phyloP scores from a whole-genome alignment of 1,140 invertebrate species.

The Aphaenogaster floridana region DNA sequence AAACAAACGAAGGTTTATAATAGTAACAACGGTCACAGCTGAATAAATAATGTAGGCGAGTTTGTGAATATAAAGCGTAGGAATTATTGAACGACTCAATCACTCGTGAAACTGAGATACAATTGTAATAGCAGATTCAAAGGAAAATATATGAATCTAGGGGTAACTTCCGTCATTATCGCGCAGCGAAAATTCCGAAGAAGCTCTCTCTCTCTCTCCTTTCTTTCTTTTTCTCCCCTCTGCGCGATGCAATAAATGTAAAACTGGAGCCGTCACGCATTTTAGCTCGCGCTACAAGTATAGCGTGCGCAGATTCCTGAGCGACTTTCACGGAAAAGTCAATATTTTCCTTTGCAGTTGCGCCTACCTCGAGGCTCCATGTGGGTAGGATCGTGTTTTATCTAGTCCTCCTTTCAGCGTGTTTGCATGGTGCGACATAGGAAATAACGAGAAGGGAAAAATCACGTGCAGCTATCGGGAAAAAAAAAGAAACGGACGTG shows the following conservation, averaged over 20 bases:
- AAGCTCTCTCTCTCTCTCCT: neutral
- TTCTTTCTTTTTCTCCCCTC: neutral
- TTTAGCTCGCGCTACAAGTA: conserved; percentile 64
- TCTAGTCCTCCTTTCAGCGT: conserved; percentile 63
- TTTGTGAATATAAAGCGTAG: conserved; percentile 51
- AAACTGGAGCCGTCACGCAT: conserved; percentile 35
- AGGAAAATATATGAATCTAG: conserved; percentile 10
- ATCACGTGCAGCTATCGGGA: conserved; percentile 36
- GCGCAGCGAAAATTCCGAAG: conserved; percentile 6
- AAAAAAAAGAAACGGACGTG: conserved; percentile 33
- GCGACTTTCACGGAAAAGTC: conserved; percentile 71
- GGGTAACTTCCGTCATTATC: conserved; percentile 1
- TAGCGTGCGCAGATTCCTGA: conserved; percentile 71
- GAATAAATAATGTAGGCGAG: conserved; percentile 41
- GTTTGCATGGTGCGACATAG: conserved; percentile 64
- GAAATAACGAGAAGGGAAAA: conserved; percentile 73
- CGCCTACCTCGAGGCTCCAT: conserved; percentile 67
- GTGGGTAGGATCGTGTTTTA: conserved; percentile 72
- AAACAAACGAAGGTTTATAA: conserved; percentile 40
- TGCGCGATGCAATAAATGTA: conserved; percentile 45
- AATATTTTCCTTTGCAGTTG: conserved; percentile 73
- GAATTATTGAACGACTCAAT: conserved; percentile 28
- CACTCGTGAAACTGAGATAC: conserved; percentile 13
- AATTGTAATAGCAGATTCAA: conserved; percentile 24
- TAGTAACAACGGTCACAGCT: conserved; percentile 4